Conservation (phyloP, 2,888 invertebrate genomes). For the Hypselothyrea guttata region DNA sequence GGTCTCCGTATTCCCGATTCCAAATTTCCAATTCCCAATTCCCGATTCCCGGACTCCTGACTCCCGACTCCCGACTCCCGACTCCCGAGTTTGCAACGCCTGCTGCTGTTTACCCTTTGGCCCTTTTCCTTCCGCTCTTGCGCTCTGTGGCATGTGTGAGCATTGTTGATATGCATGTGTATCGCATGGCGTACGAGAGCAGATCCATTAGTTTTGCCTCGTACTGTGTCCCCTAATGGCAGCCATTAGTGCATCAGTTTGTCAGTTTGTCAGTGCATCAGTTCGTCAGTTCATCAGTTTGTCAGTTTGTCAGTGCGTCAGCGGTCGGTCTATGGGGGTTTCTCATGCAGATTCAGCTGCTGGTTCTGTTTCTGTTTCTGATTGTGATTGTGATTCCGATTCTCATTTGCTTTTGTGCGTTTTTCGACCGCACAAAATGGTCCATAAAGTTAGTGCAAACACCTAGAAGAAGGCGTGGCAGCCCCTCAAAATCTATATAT, state of each 20-base stretch:
- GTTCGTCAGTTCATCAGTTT: constrained; percentile 31
- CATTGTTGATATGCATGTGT: constrained; percentile 6
- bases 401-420: constrained; percentile 36
- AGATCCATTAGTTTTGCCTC: constrained; percentile 24
- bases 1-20: neutral
- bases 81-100: constrained; percentile 2
- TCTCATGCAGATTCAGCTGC: constrained; percentile 33
- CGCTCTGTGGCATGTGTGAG: constrained; percentile 12
- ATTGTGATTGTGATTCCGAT: constrained; percentile 47
- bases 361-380: constrained; percentile 35
- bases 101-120: constrained; percentile 42
- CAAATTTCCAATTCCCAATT: neutral
- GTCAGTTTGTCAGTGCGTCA: constrained; percentile 17
- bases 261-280: constrained; percentile 14
- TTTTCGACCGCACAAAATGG: no score
- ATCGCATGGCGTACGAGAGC: constrained; percentile 4
- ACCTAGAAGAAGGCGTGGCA: no score
- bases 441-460: no score
- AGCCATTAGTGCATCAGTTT: constrained; percentile 15
- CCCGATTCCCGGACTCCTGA: neutral
- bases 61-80: constrained; percentile 3
- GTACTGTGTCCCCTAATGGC: constrained; percentile 42
- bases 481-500: no score
- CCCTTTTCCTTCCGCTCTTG: constrained; percentile 48
- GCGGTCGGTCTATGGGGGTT: constrained; percentile 42